Conservation (phyloP, 2,113 vertebrate genomes). For the Ochotona princeps region DNA sequence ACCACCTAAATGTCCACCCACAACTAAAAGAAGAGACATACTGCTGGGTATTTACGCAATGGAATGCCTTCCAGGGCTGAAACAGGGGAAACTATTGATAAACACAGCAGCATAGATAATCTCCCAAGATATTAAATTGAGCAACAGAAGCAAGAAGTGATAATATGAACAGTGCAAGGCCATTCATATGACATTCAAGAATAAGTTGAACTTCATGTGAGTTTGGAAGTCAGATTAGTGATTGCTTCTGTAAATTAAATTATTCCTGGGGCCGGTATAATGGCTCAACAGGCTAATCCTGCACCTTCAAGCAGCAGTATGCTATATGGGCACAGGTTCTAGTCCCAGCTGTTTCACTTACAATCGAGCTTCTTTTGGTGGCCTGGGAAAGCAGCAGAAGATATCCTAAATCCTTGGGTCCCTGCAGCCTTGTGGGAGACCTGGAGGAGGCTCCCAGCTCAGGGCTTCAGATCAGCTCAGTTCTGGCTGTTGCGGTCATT, state of each 20-base stretch:
- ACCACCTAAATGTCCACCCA: conserved; percentile 9
- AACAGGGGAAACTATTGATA: conserved; percentile 30
- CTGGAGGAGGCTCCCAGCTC: no score
- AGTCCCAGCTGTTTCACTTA: no score
- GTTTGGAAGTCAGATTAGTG: neutral
- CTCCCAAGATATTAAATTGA: conserved; percentile 8
- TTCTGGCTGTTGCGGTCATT: no score
- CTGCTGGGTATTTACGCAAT: conserved; percentile 47
- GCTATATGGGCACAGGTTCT: no score
- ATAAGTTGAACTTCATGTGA: neutral
- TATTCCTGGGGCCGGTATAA: no score
- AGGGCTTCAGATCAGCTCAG: no score
- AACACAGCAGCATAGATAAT: conserved; percentile 11
- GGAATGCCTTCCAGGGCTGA: neutral
- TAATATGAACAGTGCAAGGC: neutral
- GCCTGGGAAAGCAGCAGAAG: no score
- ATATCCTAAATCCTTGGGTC: no score
- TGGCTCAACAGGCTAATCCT: no score
- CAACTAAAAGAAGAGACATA: conserved; percentile 46
- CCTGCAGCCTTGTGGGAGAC: no score
- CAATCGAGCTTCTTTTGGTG: no score
- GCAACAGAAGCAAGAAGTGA: conserved; percentile 37
- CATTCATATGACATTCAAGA: neutral
- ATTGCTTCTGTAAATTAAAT: neutral
- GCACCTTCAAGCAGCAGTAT: no score